Evolutionary conservation across 1,140 invertebrate species (phyloP).

Genomic region (Drosophila subpulchrella): DNA sequence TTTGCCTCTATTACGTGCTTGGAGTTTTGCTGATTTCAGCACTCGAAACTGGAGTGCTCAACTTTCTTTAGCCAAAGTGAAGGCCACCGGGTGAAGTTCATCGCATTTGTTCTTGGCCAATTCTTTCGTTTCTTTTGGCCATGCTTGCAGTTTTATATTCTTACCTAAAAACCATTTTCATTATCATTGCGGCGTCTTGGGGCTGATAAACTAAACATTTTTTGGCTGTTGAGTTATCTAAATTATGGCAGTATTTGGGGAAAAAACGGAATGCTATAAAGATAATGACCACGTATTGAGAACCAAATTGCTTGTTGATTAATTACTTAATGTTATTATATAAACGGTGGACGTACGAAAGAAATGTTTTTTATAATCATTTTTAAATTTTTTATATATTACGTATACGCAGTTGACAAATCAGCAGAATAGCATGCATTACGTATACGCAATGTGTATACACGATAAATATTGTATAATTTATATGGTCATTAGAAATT

Average conservation of each 20-base stretch:
- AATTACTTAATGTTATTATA: constrained; percentile 53
- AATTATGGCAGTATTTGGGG: constrained; percentile 51
- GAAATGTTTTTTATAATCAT: background rate
- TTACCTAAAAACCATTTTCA: constrained; percentile 10
- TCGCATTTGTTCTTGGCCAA: constrained; percentile 49
- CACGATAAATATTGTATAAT: no score
- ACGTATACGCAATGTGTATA: constrained; percentile 16
- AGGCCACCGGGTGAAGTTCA: constrained; percentile 64
- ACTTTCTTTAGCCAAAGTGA: constrained; percentile 50
- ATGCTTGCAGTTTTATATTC: constrained; percentile 38
- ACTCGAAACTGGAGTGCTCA: constrained; percentile 39
- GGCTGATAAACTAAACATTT: constrained; percentile 46
- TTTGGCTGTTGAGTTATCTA: constrained; percentile 51
- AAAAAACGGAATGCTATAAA: constrained; percentile 54
- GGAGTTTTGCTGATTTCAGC: constrained; percentile 50
- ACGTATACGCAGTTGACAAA: background rate
- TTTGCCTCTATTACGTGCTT: constrained; percentile 1
- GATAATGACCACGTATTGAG: constrained; percentile 55
- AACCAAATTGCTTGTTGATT: constrained; percentile 61
- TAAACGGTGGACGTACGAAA: constrained; percentile 18
- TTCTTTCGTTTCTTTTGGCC: constrained; percentile 29
- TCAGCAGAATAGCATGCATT: background rate
- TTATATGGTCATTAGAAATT: no score
- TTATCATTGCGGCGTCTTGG: constrained; percentile 50
- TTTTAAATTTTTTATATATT: no score